A percentile compares a stretch with the other conserved stretches of the same genome.
Conservation (phyloP, 2,797 vertebrate genomes). For the Premnoplex brunnescens region DNA sequence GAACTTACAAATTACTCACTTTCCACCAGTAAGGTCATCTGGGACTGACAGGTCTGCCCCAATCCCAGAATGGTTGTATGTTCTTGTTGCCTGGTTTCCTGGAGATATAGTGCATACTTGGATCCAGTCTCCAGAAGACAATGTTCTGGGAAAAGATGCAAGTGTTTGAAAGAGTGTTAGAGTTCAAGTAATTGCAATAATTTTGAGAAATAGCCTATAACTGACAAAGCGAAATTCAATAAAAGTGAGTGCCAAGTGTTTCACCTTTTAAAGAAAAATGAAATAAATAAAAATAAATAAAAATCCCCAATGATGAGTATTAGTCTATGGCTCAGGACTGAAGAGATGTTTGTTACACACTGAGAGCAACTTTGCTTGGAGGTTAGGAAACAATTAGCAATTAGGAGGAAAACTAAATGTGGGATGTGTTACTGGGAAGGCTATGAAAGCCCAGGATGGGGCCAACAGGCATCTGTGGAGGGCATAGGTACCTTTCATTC, state of each 20-base stretch:
- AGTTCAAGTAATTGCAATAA: background rate
- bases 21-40: background rate
- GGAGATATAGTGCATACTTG: background rate
- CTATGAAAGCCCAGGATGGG: background rate
- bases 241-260: background rate
- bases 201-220: background rate
- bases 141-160: background rate
- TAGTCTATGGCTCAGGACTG: background rate
- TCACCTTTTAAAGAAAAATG: background rate
- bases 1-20: background rate
- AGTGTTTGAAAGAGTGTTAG: background rate
- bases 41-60: background rate
- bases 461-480: background rate
- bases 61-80: background rate
- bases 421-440: background rate
- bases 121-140: background rate
- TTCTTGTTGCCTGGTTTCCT: background rate
- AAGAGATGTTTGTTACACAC: background rate
- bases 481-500: background rate
- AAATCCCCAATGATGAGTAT: fast-evolving
- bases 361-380: background rate
- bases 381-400: background rate
- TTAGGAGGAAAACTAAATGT: background rate
- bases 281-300: background rate
- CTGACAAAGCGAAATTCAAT: background rate